Base-by-base conservation (phyloP, 2,888 invertebrate species). In the Exephanes ischioxanthus region DNA sequence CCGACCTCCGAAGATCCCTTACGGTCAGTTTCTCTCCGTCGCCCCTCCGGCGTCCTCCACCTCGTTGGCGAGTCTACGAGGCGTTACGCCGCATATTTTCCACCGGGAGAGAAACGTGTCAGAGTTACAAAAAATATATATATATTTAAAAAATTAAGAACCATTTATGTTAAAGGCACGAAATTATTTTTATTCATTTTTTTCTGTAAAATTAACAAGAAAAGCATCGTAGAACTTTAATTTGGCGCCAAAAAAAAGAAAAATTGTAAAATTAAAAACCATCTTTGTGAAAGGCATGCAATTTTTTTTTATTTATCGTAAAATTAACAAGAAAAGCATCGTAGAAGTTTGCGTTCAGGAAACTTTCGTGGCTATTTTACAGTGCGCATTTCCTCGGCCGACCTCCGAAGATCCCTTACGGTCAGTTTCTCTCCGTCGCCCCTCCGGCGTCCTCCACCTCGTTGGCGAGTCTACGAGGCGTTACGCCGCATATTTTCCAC, bases 381-480 rank as follows among this genome's bases (percentile, higher is more conserved):
- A 9, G 41, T 41, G 9, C 41, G 41, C 41, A 41, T 2, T 41
- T 9, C 9, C 41, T 9, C 41, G 41, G 0, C 41, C 41, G 41
- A 9, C 41, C 41, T 41, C 9, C 41, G 16, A 55, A 19, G 55
- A 48, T 26, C 26, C 61, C 53, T 76, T 61, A 61, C 16, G 48
- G 45, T 79, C 78, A 70, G 70, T 70, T 30, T 66, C 37, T n/a
- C 55, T 19, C 22, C 55, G 22, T 26, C 63, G 7, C 41, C 9
- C 41, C 41, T 41, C 41, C 41, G 9, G 41, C 7, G 9, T 66
- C 4, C 71, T 53, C 33, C 66, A 55, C 45, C 80, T 83, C 72
- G 58, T 73, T 67, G 77, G 72, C 84, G 79, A 79, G 75, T 85
- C 79, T 83, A 82, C 82, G 85, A 85, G 79, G 71, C 80, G 58